A percentile compares a stretch with the other conserved stretches of the same genome.
Evolutionary conservation across 2,113 vertebrate species (phyloP).

Genomic region (Gallinago undulata): DNA sequence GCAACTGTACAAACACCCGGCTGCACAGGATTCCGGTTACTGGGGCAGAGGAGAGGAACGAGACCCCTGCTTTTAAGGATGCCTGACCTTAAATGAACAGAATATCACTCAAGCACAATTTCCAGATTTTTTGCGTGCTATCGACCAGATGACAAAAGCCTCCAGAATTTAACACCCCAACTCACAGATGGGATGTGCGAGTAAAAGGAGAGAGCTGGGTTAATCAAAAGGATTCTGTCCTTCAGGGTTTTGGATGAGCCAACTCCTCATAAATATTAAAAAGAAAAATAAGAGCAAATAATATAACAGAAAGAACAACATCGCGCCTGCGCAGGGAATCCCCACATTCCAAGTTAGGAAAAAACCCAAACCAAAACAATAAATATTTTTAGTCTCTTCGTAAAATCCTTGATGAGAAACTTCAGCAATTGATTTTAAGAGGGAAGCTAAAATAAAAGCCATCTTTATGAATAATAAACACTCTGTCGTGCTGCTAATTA

Average conservation of each 20-base stretch:
- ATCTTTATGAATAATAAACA: conserved; percentile 30
- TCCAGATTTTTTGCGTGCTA: background rate
- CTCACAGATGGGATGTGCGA: background rate
- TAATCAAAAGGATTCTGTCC: conserved; percentile 20
- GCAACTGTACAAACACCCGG: conserved; percentile 70
- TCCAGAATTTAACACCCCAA: background rate
- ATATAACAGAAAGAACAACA: background rate
- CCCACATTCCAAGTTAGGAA: background rate
- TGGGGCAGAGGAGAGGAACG: background rate
- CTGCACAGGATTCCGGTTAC: background rate
- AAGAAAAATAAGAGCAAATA: conserved; percentile 7
- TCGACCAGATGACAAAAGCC: background rate
- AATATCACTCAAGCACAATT: background rate
- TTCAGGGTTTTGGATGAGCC: background rate
- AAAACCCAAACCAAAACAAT: background rate
- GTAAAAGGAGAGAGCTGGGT: background rate
- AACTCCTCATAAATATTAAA: background rate
- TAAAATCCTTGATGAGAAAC: conserved; percentile 8
- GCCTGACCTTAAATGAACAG: background rate
- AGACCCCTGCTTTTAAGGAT: background rate
- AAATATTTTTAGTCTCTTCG: conserved; percentile 2
- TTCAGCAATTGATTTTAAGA: conserved; percentile 13
- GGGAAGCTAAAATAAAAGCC: background rate
- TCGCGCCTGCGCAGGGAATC: background rate
- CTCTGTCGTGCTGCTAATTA: background rate